Percentiles rank a stretch among this genome's conserved stretches.
These are phyloP conservation scores for Ambastaia sidthimunki DNA, from an alignment of 2,797 vertebrate species.

Conservation along the genomic window DNA sequence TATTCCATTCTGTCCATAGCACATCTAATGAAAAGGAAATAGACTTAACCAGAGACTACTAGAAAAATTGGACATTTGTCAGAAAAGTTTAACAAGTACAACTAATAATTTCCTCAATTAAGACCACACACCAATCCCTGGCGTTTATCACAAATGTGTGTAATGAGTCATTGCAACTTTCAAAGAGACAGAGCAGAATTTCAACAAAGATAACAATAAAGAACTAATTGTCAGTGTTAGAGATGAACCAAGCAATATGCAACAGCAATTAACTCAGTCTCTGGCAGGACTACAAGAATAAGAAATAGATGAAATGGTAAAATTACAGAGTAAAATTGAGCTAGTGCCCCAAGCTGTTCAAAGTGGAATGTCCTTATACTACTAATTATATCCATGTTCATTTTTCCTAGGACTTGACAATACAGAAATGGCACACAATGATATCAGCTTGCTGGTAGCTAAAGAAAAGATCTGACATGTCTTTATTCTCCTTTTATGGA, in stretches of 20 bases:
- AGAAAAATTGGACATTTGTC: slow-evolving; percentile 26
- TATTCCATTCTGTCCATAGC: background rate
- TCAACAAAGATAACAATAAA: slow-evolving; percentile 23
- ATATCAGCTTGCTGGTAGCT: background rate
- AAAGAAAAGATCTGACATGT: background rate
- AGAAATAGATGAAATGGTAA: background rate
- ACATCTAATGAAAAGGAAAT: background rate
- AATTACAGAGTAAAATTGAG: too few species aligned
- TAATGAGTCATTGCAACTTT: slow-evolving; percentile 45
- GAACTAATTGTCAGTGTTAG: slow-evolving; percentile 40
- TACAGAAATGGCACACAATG: background rate
- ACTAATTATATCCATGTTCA: background rate
- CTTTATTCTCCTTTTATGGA: background rate
- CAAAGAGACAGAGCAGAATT: slow-evolving; percentile 42
- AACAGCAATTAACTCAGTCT: background rate
- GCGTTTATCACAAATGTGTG: slow-evolving; percentile 42
- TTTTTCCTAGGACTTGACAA: background rate
- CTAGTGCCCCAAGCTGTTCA: background rate
- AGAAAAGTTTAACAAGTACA: slow-evolving; percentile 10
- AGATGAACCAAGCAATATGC: slow-evolving; percentile 25
- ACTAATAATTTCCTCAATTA: slow-evolving; percentile 20
- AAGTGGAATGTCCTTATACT: background rate
- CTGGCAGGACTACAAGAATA: background rate
- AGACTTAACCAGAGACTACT: background rate
- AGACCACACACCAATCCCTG: slow-evolving; percentile 29